Evolutionary conservation across 1,140 invertebrate species (phyloP).

Genomic region (Zaprionus kolodkinae): DNA sequence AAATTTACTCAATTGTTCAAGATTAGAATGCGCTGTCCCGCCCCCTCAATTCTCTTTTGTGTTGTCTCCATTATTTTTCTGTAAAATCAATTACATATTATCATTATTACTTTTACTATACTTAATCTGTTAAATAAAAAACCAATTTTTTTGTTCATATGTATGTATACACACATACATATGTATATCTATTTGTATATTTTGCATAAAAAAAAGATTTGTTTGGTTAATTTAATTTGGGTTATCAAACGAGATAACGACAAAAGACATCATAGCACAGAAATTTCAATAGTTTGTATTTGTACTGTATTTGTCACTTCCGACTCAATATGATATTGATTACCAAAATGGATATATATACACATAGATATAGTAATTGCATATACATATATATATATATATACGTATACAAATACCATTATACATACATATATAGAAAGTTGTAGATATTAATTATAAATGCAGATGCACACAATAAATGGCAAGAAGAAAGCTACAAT

Average conservation of each 20-base stretch:
- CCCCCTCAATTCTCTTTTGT: slow-evolving; percentile 1
- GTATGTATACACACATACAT: slow-evolving; percentile 15
- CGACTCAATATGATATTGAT: slow-evolving; percentile 35
- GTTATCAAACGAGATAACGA: background rate
- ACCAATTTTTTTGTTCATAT: slow-evolving; percentile 29
- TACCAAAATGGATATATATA: slow-evolving; percentile 40
- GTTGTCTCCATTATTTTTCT: slow-evolving; percentile 31
- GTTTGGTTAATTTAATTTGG: background rate
- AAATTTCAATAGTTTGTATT: background rate
- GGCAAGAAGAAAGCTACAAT: slow-evolving; percentile 50
- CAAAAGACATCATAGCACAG: background rate
- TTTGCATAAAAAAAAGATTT: slow-evolving; percentile 15
- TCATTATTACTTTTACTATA: slow-evolving; percentile 43
- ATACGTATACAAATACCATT: slow-evolving; percentile 10
- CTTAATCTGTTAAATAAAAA: slow-evolving; percentile 60
- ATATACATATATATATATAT: slow-evolving; percentile 16
- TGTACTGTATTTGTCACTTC: slow-evolving; percentile 20
- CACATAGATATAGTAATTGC: slow-evolving; percentile 24
- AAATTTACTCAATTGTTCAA: slow-evolving; percentile 34
- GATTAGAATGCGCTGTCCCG: slow-evolving; percentile 30
- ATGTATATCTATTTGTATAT: slow-evolving; percentile 18
- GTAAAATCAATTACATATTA: slow-evolving; percentile 43
- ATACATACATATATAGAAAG: slow-evolving; percentile 37
- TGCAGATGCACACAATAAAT: slow-evolving; percentile 47
- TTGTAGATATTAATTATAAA: slow-evolving; percentile 68